Base-by-base conservation (phyloP, 2,797 vertebrate species). In the Propithecus perrieri region DNA sequence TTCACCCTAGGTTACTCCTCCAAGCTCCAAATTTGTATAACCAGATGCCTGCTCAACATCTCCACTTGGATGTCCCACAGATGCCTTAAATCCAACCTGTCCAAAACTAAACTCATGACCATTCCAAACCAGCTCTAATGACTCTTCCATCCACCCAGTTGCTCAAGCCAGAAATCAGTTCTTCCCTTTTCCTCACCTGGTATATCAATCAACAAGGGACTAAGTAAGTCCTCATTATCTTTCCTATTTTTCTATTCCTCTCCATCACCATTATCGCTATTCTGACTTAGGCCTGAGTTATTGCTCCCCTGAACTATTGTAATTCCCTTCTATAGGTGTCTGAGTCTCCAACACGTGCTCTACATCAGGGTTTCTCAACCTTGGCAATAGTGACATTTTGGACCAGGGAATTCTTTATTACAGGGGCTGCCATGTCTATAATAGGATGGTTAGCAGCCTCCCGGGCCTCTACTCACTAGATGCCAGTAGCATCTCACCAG, bases 61-160 rank as follows among this genome's bases (percentile, higher is more conserved):
- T 87, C 79, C 38, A 80, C 74, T 81, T 80, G 94, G 81, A 85
- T 84, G 35, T 98, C 97, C 97, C 91, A 85, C n/a, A 50, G 89
- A 80, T 50, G 80, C 86, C 75, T 94, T 86, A 97, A 97, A 96
- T 94, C 65, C 84, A 89, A 50, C 59, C 63, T 93, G 59, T 96
- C 89, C 91, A 89, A 89, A 90, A 87, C 71, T 89, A 96, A 97
- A 91, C 83, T 71, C 86, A 26, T 53, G 91, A 92, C 88, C 81
- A 93, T 83, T 89, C 94, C 95, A 96, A 92, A 94, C 26, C 41
- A 87, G 84, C 86, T 48, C 33, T 96, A 94, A 96, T 96, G 96
- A 96, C 38, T 97, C 95, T 97, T 95, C 86, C 95, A 96, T 94
- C 55, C 67, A 78, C 1, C 7, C 38, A 84, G 88, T 12, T 93